phyloP scores from a whole-genome alignment of 1,140 invertebrate species.

The Aricia agestis region DNA sequence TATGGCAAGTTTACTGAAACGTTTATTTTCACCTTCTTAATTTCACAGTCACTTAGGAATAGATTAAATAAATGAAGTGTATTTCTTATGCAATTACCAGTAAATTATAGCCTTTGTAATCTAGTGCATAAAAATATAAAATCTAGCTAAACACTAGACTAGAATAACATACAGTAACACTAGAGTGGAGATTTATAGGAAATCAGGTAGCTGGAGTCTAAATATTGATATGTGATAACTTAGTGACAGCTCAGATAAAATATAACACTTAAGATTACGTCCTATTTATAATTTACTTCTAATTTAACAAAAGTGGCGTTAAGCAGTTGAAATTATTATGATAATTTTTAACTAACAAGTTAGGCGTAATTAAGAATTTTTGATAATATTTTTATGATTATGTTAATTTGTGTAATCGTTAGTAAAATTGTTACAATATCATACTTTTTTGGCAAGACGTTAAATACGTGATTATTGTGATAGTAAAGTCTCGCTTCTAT shows the following conservation, averaged over 20 bases:
- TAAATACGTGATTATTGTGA: too few species aligned
- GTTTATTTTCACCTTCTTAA: conserved; percentile 17
- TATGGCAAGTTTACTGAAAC: not conserved
- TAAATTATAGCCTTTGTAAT: conserved; percentile 12
- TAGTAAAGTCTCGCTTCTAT: too few species aligned
- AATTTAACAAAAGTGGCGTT: not conserved
- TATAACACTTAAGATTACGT: too few species aligned
- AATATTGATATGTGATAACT: too few species aligned
- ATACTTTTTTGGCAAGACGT: too few species aligned
- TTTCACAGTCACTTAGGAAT: conserved; percentile 17
- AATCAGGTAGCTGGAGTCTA: too few species aligned
- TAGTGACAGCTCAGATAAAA: too few species aligned
- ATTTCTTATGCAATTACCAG: not conserved
- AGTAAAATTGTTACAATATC: not conserved
- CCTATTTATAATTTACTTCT: too few species aligned
- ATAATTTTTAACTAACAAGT: not conserved
- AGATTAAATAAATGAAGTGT: conserved; percentile 20
- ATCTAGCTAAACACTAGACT: not conserved
- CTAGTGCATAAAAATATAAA: not conserved
- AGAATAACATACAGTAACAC: too few species aligned
- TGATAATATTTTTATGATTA: not conserved
- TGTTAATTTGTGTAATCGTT: not conserved
- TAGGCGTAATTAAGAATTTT: not conserved
- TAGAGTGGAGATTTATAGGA: too few species aligned
- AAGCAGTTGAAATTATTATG: not conserved